Percentiles rank a stretch among this genome's conserved stretches.
Conservation (phyloP, 2,113 vertebrate species). For the Nycticryphes semicollaris region DNA sequence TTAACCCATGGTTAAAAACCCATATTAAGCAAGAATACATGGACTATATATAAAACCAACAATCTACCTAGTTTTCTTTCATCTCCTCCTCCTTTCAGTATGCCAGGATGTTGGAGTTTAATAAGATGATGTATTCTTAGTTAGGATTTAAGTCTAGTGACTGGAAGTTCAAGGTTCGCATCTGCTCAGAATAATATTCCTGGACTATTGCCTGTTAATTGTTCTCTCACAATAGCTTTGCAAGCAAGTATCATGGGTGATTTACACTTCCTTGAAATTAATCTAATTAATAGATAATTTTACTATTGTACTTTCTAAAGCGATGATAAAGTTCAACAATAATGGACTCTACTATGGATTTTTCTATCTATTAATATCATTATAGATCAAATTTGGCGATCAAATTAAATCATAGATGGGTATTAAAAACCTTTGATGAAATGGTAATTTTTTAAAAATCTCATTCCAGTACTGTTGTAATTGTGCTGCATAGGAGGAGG, state of each 20-base stretch:
- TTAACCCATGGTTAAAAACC: background rate
- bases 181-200: slow-evolving; percentile 36
- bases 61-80: background rate
- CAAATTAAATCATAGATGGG: slow-evolving; percentile 43
- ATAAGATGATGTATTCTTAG: background rate
- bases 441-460: background rate
- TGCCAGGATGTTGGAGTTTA: background rate
- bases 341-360: slow-evolving; percentile 65
- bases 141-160: slow-evolving; percentile 16
- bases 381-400: slow-evolving; percentile 39
- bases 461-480: slow-evolving; percentile 43
- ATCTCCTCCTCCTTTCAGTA: background rate
- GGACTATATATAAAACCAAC: background rate
- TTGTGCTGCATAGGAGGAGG: slow-evolving; percentile 33
- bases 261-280: slow-evolving; percentile 64
- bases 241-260: slow-evolving; percentile 45
- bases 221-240: slow-evolving; percentile 48
- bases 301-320: slow-evolving; percentile 52
- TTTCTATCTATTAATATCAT: slow-evolving; percentile 54
- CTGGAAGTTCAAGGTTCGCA: slow-evolving; percentile 30
- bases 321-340: slow-evolving; percentile 54
- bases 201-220: slow-evolving; percentile 47
- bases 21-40: background rate
- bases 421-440: slow-evolving; percentile 59
- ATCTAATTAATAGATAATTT: slow-evolving; percentile 67